Conservation (phyloP, 2,888 invertebrate genomes). For the Belgica antarctica region DNA sequence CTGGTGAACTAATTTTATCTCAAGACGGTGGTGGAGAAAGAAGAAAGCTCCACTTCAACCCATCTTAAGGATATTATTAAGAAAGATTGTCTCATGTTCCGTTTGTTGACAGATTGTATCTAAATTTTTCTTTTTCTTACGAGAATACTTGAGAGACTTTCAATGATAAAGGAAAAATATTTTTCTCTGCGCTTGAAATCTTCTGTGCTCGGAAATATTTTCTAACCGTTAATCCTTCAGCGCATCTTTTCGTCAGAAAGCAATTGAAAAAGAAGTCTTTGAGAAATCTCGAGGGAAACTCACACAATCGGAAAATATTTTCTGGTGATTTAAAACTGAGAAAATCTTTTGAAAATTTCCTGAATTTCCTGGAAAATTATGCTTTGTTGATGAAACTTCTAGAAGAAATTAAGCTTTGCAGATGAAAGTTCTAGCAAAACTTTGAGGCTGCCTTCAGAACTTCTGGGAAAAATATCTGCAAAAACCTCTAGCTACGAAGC, state of each 20-base stretch:
- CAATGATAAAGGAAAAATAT: constrained; percentile 1
- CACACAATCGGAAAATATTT: background rate
- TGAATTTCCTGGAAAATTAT: too few species aligned
- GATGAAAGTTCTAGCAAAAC: too few species aligned
- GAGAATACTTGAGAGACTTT: constrained; percentile 23
- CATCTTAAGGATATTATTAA: constrained; percentile 19
- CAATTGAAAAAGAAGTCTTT: background rate
- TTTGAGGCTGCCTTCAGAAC: too few species aligned
- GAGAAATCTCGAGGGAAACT: background rate
- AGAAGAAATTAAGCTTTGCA: too few species aligned
- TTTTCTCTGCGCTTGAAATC: background rate
- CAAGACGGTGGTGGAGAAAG: background rate
- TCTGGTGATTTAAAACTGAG: too few species aligned
- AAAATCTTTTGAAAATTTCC: too few species aligned
- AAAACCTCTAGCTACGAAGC: too few species aligned
- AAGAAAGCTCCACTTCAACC: constrained; percentile 20
- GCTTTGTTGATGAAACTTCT: too few species aligned
- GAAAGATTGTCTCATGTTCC: constrained; percentile 20
- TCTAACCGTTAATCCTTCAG: background rate
- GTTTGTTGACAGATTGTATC: constrained; percentile 40
- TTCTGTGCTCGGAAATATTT: background rate
- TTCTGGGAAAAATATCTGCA: too few species aligned
- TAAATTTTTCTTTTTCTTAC: constrained; percentile 15
- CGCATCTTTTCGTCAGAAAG: too few species aligned
- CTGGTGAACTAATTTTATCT: background rate